Evolutionary conservation across 2,888 invertebrate genomes (phyloP).

Genomic region (Agrochola lychnidis): DNA sequence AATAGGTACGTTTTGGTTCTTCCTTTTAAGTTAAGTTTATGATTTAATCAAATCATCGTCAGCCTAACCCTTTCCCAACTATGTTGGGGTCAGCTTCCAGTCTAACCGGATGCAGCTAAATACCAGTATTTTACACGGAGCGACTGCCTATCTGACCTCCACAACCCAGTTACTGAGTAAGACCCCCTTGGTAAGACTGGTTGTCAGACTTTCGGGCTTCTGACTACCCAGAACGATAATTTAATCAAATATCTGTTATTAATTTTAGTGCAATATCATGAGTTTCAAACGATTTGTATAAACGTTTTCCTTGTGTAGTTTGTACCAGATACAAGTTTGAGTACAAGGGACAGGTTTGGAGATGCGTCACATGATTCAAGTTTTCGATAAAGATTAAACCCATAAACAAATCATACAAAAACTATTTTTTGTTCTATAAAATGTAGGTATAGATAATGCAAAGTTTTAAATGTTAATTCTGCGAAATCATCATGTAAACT

Average conservation of each 20-base stretch:
- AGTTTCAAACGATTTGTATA: not conserved
- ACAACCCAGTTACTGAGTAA: too few relatives aligned
- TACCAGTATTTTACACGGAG: too few relatives aligned
- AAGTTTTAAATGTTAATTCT: not conserved
- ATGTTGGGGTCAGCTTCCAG: too few relatives aligned
- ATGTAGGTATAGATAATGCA: not conserved
- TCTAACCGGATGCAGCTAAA: too few relatives aligned
- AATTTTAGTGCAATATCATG: not conserved
- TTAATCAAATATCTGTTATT: not conserved
- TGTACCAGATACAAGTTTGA: not conserved
- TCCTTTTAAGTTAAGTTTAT: not conserved
- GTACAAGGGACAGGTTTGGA: constrained; percentile 12
- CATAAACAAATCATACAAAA: not conserved
- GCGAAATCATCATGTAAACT: too few relatives aligned
- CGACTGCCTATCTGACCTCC: too few relatives aligned
- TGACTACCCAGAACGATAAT: too few relatives aligned
- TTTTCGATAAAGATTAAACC: not conserved
- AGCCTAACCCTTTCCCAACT: too few relatives aligned
- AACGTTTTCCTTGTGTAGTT: not conserved
- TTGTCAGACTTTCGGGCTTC: too few relatives aligned
- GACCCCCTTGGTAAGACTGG: too few relatives aligned
- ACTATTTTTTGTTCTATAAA: not conserved
- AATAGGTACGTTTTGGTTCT: not conserved
- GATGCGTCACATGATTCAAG: constrained; percentile 1
- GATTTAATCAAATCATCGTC: too few relatives aligned